These are phyloP conservation scores for Myxocyprinus asiaticus DNA, from an alignment of 2,113 vertebrate species.

Conservation along the genomic window DNA sequence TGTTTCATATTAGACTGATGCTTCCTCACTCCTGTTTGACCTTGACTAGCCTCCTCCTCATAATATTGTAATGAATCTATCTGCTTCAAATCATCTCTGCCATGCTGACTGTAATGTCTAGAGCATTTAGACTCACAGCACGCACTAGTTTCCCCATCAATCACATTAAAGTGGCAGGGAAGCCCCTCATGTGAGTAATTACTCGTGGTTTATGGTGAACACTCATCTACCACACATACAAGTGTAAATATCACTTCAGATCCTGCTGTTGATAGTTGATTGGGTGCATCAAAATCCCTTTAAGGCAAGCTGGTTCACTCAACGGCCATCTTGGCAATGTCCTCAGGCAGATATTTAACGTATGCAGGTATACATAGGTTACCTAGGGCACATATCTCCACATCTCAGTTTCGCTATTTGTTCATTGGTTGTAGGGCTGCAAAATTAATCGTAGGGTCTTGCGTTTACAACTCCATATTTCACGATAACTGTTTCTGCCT, in stretches of 20 bases:
- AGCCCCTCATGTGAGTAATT: not conserved
- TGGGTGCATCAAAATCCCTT: not conserved
- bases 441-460: no score
- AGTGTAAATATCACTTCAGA: not conserved
- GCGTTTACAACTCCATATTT: no score
- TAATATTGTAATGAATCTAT: slow-evolving; percentile 48
- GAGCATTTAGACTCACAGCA: slow-evolving; percentile 34
- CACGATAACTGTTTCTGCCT: no score
- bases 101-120: slow-evolving; percentile 29
- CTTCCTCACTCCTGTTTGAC: slow-evolving; percentile 5
- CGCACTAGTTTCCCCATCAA: slow-evolving; percentile 34
- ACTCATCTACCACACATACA: not conserved
- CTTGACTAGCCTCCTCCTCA: slow-evolving; percentile 25
- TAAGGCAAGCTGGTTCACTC: not conserved
- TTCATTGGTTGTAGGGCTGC: no score
- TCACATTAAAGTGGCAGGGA: slow-evolving; percentile 29
- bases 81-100: slow-evolving; percentile 39
- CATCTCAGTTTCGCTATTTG: no score
- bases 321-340: no score
- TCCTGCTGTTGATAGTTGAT: not conserved
- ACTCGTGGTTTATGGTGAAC: not conserved
- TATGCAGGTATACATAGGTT: no score
- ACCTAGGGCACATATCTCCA: no score
- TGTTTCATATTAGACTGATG: no score
- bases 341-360: no score